These are phyloP conservation scores for Pinna nobilis DNA, from an alignment of 1,140 invertebrate species.

Conservation along the genomic window DNA sequence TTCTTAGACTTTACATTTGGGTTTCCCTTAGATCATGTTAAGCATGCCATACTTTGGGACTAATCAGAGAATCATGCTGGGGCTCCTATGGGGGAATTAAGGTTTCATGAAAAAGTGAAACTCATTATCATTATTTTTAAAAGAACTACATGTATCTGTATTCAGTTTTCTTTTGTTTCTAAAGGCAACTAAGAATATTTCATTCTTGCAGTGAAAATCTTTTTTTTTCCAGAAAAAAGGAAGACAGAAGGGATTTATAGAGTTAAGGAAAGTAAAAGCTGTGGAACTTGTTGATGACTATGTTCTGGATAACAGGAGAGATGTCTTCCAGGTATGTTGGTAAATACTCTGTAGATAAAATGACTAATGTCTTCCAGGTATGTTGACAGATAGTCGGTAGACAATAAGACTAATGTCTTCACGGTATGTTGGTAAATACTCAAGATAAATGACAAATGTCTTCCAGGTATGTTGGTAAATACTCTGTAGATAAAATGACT, in stretches of 20 bases:
- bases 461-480: too few species aligned
- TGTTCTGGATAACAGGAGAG: constrained; percentile 58
- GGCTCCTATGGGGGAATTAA: neutral
- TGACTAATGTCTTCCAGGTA: too few species aligned
- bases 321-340: constrained; percentile 68
- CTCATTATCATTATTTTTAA: neutral
- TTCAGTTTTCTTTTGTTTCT: neutral
- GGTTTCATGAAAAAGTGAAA: neutral
- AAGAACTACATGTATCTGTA: neutral
- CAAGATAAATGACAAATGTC: neutral
- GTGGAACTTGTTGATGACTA: constrained; percentile 60
- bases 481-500: neutral
- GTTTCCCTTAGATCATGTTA: too few species aligned
- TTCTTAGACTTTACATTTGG: too few species aligned
- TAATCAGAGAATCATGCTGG: neutral
- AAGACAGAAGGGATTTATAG: constrained; percentile 20
- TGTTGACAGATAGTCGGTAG: neutral
- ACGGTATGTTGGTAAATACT: neutral
- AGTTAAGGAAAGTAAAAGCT: constrained; percentile 37
- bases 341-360: too few species aligned
- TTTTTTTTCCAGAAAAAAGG: constrained; percentile 42
- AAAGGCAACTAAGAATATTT: neutral
- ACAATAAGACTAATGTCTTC: neutral
- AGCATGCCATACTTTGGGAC: too few species aligned
- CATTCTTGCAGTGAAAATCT: neutral